phyloP scores from a whole-genome alignment of 2,797 vertebrate species.

The Manis pentadactyla region DNA sequence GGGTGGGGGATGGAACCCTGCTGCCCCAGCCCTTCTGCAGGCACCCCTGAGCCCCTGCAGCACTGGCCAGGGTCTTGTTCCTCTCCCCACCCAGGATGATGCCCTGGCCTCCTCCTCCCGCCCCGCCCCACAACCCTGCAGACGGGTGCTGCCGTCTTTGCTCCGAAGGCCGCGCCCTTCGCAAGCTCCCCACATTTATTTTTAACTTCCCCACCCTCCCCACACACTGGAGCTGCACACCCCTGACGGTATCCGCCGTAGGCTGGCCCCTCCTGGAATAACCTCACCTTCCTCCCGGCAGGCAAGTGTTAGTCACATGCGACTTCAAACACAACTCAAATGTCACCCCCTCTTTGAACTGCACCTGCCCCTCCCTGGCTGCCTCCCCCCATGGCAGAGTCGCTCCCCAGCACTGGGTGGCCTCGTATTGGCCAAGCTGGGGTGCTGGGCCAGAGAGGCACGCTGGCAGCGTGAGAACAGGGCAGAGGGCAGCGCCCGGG shows the following conservation, averaged over 20 bases:
- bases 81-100: fast-evolving
- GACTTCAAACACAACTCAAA: conserved; percentile 55
- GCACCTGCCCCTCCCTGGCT: conserved; percentile 49
- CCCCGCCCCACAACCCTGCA: neutral
- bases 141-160: neutral
- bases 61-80: neutral
- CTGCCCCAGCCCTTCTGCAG: no score
- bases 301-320: conserved; percentile 59
- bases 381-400: neutral
- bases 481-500: no score
- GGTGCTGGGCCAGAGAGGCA: no score
- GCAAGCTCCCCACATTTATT: neutral
- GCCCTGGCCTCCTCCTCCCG: neutral
- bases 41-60: no score
- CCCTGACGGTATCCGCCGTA: neutral
- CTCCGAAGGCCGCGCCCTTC: no score
- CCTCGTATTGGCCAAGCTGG: no score
- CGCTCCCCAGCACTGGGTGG: no score
- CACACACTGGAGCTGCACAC: neutral
- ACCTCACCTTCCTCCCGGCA: conserved; percentile 42
- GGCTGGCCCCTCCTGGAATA: conserved; percentile 10
- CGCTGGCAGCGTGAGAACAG: no score
- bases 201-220: neutral
- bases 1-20: no score
- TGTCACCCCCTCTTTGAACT: conserved; percentile 65